A percentile compares a stretch with the other conserved stretches of the same genome.
phyloP scores from a whole-genome alignment of 2,797 vertebrate genomes.

The Poecile montanus region DNA sequence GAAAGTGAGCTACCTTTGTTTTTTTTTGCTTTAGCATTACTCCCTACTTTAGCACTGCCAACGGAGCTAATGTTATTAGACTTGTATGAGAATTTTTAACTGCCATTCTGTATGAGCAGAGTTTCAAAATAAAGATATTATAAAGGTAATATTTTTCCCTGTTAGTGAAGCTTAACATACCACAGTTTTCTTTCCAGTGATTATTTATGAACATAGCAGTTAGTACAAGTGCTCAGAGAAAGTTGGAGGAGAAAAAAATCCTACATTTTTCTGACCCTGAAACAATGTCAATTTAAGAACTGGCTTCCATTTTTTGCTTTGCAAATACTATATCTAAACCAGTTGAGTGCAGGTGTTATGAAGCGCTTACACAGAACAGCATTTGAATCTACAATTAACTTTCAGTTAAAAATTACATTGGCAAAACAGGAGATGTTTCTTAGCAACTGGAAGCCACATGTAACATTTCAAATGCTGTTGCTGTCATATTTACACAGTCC shows the following conservation, averaged over 20 bases:
- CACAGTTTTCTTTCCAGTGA: background rate
- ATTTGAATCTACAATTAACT: background rate
- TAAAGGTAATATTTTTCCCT: background rate
- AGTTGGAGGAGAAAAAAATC: background rate
- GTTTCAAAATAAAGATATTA: background rate
- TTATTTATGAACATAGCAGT: background rate
- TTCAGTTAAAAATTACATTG: background rate
- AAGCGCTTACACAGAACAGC: background rate
- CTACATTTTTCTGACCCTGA: background rate
- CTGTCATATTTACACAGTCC: background rate
- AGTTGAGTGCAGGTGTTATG: background rate
- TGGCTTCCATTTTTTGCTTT: background rate
- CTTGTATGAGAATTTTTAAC: background rate
- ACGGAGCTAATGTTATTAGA: background rate
- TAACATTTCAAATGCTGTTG: background rate
- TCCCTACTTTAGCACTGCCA: background rate
- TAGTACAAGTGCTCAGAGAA: background rate
- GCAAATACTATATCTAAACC: background rate
- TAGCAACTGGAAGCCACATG: background rate
- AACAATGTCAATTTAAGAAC: background rate
- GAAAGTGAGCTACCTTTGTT: background rate
- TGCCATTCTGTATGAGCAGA: background rate
- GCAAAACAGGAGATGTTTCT: conserved; percentile 3
- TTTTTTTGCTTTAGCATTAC: background rate
- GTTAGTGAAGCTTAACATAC: background rate